Conservation (phyloP, 1,140 invertebrate species). For the Aphidius gifuensis region DNA sequence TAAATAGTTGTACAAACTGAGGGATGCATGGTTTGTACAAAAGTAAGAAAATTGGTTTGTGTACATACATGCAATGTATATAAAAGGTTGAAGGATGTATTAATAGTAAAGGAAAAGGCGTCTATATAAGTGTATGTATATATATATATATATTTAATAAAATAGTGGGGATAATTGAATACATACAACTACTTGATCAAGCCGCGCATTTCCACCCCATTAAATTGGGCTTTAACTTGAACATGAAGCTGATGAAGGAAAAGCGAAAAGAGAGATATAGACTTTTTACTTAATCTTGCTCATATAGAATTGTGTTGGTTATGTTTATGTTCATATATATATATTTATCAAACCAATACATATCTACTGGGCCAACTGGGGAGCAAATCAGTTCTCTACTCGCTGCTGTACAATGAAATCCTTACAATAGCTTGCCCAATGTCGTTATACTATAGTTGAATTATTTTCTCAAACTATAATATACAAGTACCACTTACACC, state of each 20-base stretch:
- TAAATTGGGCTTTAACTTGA: conserved; percentile 55
- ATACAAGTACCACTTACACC: no score
- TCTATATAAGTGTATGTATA: background rate
- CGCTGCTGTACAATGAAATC: conserved; percentile 27
- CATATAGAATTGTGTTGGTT: conserved; percentile 23
- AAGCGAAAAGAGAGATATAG: conserved; percentile 19
- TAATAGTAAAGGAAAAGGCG: no score
- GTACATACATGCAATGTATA: no score
- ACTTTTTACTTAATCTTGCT: conserved; percentile 1
- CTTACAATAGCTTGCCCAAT: conserved; percentile 26
- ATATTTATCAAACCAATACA: no score
- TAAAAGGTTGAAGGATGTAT: no score
- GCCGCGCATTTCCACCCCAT: conserved; percentile 55
- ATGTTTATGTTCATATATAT: conserved; percentile 35
- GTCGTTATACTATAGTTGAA: conserved; percentile 40
- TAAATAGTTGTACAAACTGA: no score
- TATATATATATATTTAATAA: background rate
- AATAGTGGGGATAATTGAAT: conserved; percentile 55
- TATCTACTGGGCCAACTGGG: conserved; percentile 45
- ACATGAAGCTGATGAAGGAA: conserved; percentile 21
- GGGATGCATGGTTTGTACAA: no score
- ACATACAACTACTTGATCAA: conserved; percentile 58
- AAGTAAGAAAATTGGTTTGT: no score
- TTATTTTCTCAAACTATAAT: conserved; percentile 35
- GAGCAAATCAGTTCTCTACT: conserved; percentile 47